A percentile compares a stretch with the other conserved stretches of the same genome.
These are phyloP conservation scores for Laothoe populi DNA, from an alignment of 2,888 invertebrate genomes.

Conservation along the genomic window DNA sequence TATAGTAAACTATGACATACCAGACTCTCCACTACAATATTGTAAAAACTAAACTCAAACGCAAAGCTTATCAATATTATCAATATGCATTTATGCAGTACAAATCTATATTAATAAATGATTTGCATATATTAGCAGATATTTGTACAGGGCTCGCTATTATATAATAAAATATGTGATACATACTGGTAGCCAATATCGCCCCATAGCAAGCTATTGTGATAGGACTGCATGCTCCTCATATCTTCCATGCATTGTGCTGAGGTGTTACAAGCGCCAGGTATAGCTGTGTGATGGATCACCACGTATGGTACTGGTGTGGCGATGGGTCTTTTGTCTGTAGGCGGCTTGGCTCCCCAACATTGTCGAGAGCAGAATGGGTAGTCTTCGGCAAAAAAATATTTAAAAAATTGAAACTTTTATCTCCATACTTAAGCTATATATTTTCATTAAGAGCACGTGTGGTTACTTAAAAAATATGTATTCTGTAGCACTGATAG, in stretches of 20 bases:
- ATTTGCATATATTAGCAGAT: too few relatives aligned
- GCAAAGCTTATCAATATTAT: too few relatives aligned
- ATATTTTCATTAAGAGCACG: too few relatives aligned
- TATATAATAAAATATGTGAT: too few relatives aligned
- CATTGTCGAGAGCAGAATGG: conserved; percentile 68
- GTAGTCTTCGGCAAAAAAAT: conserved; percentile 36
- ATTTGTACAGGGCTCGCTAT: too few relatives aligned
- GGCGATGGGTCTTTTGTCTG: conserved; percentile 66
- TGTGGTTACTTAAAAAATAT: too few relatives aligned
- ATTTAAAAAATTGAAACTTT: not conserved
- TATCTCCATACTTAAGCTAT: not conserved
- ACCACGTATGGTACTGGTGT: conserved; percentile 88
- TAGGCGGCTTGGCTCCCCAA: conserved; percentile 86
- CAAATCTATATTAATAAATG: too few relatives aligned
- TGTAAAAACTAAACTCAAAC: too few relatives aligned
- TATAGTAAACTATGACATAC: too few relatives aligned
- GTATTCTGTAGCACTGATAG: too few relatives aligned
- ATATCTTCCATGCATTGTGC: conserved; percentile 84
- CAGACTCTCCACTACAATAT: too few relatives aligned
- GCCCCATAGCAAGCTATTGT: conserved; percentile 86
- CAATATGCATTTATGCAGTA: too few relatives aligned
- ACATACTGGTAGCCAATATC: conserved; percentile 88
- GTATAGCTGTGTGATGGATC: conserved; percentile 89
- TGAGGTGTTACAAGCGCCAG: conserved; percentile 84
- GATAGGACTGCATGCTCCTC: conserved; percentile 87